phyloP scores from a whole-genome alignment of 2,888 invertebrate genomes.

The Rhingia campestris region DNA sequence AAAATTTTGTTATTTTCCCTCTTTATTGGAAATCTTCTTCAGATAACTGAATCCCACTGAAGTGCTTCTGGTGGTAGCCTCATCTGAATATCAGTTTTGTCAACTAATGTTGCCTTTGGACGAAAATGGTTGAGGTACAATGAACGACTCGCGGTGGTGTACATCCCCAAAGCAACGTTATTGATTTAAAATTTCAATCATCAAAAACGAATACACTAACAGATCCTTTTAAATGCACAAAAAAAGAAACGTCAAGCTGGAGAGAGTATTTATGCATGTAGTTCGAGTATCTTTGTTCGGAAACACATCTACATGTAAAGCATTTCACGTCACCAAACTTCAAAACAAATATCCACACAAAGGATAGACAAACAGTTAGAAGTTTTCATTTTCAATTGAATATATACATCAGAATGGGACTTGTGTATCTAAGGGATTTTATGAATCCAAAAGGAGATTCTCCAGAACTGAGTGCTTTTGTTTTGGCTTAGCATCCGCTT shows the following conservation, averaged over 20 bases:
- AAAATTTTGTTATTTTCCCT: no score
- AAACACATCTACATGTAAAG: neutral
- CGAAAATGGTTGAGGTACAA: no score
- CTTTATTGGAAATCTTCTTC: no score
- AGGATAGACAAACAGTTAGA: conserved; percentile 14
- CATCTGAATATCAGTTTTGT: neutral
- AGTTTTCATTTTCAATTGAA: conserved; percentile 24
- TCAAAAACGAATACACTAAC: conserved; percentile 10
- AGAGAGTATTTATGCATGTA: neutral
- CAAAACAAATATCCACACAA: conserved; percentile 33
- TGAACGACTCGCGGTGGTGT: neutral
- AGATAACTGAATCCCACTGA: no score
- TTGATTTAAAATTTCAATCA: conserved; percentile 28
- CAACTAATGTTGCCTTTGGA: neutral
- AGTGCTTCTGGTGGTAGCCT: no score
- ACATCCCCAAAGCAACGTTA: neutral
- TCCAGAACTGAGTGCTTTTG: neutral
- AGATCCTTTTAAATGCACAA: conserved; percentile 21
- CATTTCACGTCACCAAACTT: conserved; percentile 53
- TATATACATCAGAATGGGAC: neutral
- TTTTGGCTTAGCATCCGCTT: neutral
- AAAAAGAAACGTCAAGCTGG: neutral
- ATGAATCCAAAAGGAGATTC: conserved; percentile 27
- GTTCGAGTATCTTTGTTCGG: conserved; percentile 23
- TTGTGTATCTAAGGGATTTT: conserved; percentile 17